Percentiles rank a stretch among this genome's conserved stretches.
phyloP scores from a whole-genome alignment of 2,888 invertebrate genomes.

The Blera fallax region DNA sequence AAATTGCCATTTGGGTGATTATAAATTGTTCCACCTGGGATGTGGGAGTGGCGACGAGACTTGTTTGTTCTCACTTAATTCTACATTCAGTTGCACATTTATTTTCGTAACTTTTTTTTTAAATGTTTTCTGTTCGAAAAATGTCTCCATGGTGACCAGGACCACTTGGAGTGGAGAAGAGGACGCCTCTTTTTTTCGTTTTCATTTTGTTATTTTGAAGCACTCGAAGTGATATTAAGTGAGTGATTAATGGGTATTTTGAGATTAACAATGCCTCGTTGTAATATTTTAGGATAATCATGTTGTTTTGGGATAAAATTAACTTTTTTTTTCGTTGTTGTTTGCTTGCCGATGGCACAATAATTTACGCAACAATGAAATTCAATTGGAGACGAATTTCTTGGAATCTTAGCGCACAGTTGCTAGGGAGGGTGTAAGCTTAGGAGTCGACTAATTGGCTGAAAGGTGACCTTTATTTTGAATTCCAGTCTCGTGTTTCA shows the following conservation, averaged over 20 bases:
- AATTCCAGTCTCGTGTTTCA: background rate
- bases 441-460: background rate
- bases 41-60: constrained; percentile 23
- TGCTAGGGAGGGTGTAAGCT: background rate
- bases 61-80: constrained; percentile 44
- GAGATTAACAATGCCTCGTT: constrained; percentile 51
- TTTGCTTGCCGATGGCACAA: constrained; percentile 8
- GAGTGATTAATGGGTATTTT: constrained; percentile 51
- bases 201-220: background rate
- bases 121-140: constrained; percentile 13
- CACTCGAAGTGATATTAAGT: constrained; percentile 38
- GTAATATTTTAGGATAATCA: constrained; percentile 49
- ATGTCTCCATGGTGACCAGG: constrained; percentile 8
- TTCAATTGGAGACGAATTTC: constrained; percentile 18
- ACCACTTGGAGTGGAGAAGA: background rate
- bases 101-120: constrained; percentile 6
- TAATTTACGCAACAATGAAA: constrained; percentile 20
- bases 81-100: constrained; percentile 49
- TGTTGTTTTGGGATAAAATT: constrained; percentile 19
- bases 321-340: background rate
- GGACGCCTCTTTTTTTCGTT: background rate
- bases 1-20: constrained; percentile 38
- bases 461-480: background rate
- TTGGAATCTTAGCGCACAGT: constrained; percentile 5
- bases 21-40: constrained; percentile 64